These are phyloP conservation scores for Dendrocincla fuliginosa DNA, from an alignment of 2,797 vertebrate genomes.

Conservation along the genomic window DNA sequence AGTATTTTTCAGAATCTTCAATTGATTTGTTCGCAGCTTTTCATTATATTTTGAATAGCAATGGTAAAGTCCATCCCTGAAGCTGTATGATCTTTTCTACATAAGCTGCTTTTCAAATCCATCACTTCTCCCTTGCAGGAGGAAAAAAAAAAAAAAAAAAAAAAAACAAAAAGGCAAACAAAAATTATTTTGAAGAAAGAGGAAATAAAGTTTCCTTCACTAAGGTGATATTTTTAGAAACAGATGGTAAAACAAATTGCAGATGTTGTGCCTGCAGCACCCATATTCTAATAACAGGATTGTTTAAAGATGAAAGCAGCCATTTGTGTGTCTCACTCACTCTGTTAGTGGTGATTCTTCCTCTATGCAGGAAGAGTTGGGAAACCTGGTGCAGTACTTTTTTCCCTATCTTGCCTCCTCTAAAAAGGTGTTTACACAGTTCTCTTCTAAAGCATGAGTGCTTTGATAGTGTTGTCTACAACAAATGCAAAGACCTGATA, in stretches of 20 bases:
- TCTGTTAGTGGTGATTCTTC: background rate
- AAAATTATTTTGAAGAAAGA: constrained; percentile 41
- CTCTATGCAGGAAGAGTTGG: background rate
- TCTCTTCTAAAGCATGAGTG: background rate
- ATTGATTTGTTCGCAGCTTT: constrained; percentile 34
- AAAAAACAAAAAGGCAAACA: constrained; percentile 8
- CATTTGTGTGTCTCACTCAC: constrained; percentile 2
- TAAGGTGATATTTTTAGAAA: constrained; percentile 66
- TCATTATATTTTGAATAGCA: constrained; percentile 6
- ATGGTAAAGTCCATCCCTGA: constrained; percentile 32
- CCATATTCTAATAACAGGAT: constrained; percentile 48
- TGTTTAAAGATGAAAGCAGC: constrained; percentile 70
- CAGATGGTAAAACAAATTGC: constrained; percentile 75
- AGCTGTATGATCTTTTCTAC: constrained; percentile 56
- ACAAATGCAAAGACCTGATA: background rate
- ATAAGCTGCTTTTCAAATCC: constrained; percentile 64
- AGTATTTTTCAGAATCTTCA: constrained; percentile 15
- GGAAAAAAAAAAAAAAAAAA: background rate
- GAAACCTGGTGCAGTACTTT: background rate
- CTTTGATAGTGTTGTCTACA: background rate
- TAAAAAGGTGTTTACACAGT: background rate
- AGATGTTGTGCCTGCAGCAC: constrained; percentile 67
- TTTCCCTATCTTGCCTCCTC: background rate
- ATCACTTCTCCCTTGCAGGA: background rate
- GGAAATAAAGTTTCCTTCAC: background rate